Conservation (phyloP, 2,113 vertebrate genomes). For the Gila orcuttii region DNA sequence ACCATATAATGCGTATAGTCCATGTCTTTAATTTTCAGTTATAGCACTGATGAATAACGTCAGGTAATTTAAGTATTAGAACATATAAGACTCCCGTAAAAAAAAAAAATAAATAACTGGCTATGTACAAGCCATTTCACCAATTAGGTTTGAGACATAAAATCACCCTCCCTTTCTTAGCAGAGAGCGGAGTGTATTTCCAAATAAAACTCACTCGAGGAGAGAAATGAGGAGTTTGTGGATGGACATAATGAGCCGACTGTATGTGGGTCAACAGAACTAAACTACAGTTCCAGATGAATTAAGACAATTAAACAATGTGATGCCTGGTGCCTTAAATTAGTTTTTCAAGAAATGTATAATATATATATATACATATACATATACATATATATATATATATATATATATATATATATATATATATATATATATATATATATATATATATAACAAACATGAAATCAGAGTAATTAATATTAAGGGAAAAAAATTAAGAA, state of each 20-base stretch:
- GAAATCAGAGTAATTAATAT: background rate
- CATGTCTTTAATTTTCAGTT: background rate
- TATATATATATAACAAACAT: no score
- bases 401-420: no score
- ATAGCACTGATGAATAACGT: background rate
- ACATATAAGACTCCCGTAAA: background rate
- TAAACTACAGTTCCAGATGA: background rate
- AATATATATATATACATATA: no score
- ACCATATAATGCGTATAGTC: background rate
- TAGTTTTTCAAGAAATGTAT: no score
- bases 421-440: no score
- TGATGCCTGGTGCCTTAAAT: background rate
- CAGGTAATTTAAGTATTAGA: background rate
- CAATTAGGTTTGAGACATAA: background rate
- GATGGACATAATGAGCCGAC: conserved; percentile 30
- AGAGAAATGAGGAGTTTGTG: conserved; percentile 15
- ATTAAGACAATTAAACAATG: background rate
- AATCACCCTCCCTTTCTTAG: background rate
- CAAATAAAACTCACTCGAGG: conserved; percentile 17
- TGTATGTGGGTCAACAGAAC: conserved; percentile 23
- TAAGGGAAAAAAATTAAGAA: background rate
- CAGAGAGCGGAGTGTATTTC: conserved; percentile 8
- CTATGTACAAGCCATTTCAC: conserved; percentile 2
- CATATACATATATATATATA: no score
- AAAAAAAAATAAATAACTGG: background rate